A percentile compares a stretch with the other conserved stretches of the same genome.
Evolutionary conservation across 2,113 vertebrate species (phyloP).

Genomic region (Steatornis caripensis): DNA sequence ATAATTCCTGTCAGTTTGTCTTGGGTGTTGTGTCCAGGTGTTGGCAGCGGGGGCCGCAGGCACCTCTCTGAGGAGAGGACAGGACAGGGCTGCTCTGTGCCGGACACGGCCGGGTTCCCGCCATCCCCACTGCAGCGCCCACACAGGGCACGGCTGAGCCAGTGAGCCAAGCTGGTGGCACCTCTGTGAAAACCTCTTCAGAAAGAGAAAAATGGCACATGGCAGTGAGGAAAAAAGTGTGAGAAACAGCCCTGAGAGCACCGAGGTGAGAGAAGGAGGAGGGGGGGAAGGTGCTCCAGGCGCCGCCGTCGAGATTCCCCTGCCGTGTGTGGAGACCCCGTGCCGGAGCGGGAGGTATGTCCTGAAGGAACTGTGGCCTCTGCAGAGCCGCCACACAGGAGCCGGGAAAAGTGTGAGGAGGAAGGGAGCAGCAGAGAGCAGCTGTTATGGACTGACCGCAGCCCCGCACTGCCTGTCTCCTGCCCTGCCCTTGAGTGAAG

Average conservation of each 20-base stretch:
- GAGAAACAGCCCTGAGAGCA: neutral
- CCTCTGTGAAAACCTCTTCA: too few relatives aligned
- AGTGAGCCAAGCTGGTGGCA: accelerated
- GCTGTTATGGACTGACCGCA: too few relatives aligned
- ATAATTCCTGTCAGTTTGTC: neutral
- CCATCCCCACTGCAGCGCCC: too few relatives aligned
- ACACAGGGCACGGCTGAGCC: neutral
- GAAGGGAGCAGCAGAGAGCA: neutral
- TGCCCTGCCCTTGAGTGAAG: neutral
- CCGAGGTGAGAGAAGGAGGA: neutral
- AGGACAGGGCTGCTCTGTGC: accelerated
- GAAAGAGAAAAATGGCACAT: neutral
- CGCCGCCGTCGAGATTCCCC: accelerated
- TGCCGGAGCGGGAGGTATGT: neutral
- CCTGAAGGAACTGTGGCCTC: neutral
- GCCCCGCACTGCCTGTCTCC: too few relatives aligned
- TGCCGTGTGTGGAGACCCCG: neutral
- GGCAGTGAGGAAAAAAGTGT: neutral
- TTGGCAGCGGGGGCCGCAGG: too few relatives aligned
- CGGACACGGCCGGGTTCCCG: too few relatives aligned
- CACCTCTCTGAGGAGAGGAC: neutral
- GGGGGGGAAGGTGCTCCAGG: neutral
- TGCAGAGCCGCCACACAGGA: neutral
- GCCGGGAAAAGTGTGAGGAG: neutral
- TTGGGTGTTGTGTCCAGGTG: too few relatives aligned